Conservation (phyloP, 2,888 invertebrate genomes). For the Tuberolachnus salignus region DNA sequence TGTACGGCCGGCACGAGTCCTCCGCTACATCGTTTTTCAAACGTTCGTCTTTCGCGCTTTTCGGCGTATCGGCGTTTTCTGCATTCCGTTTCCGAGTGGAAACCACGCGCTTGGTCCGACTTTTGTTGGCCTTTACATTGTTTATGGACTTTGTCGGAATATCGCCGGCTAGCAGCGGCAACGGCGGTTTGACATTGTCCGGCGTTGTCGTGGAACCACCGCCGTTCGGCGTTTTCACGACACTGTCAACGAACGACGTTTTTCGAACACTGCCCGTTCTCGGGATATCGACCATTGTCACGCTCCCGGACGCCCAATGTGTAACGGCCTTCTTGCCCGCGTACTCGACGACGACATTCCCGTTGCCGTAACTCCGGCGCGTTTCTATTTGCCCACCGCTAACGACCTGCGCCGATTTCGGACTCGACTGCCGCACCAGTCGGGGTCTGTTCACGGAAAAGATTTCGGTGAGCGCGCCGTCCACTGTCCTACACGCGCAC, state of each 20-base stretch:
- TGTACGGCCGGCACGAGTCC: too few species aligned
- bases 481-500: neutral
- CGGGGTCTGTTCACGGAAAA: neutral
- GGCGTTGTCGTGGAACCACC: neutral
- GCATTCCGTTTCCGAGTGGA: neutral
- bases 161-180: neutral
- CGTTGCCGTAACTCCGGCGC: neutral
- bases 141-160: too few species aligned
- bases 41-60: neutral
- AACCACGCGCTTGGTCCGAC: neutral
- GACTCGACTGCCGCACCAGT: neutral
- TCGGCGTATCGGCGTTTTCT: neutral
- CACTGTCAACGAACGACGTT: neutral
- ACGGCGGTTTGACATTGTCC: neutral
- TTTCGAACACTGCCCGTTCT: too few species aligned
- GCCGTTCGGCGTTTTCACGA: neutral
- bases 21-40: too few species aligned
- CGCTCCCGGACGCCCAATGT: neutral
- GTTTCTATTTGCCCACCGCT: neutral
- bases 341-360: neutral
- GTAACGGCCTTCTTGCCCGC: neutral
- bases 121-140: neutral
- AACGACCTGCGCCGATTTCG: too few species aligned
- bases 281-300: neutral
- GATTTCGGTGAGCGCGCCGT: neutral